Evolutionary conservation across 2,797 vertebrate genomes (phyloP).

Genomic region (Paratrypauchen microcephalus): DNA sequence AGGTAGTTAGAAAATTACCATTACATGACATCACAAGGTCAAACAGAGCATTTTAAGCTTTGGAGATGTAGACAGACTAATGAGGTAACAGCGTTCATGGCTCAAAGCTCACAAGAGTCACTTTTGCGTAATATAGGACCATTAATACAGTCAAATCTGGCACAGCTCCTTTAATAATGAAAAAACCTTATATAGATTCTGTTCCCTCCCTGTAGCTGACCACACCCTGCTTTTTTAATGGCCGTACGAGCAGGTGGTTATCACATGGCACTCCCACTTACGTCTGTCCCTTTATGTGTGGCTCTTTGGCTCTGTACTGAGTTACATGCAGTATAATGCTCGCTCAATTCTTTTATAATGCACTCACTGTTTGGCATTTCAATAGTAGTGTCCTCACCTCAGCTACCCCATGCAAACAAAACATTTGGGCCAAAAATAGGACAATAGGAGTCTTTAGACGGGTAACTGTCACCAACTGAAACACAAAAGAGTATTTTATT

Average conservation of each 20-base stretch:
- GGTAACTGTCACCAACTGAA: background rate
- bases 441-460: slow-evolving; percentile 2
- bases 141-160: too few relatives aligned
- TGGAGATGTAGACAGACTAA: too few relatives aligned
- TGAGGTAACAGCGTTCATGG: too few relatives aligned
- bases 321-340: slow-evolving; percentile 11
- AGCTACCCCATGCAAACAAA: background rate
- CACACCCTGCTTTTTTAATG: slow-evolving; percentile 15
- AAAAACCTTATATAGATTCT: background rate
- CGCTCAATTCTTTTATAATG: slow-evolving; percentile 8
- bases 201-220: background rate
- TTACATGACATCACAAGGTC: too few relatives aligned
- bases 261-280: slow-evolving; percentile 20
- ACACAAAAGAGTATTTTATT: background rate
- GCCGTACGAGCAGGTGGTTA: slow-evolving; percentile 8
- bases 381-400: background rate
- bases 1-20: too few relatives aligned
- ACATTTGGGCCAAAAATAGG: background rate
- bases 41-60: too few relatives aligned
- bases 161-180: background rate
- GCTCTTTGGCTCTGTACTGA: slow-evolving; percentile 19
- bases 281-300: slow-evolving; percentile 17
- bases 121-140: too few relatives aligned
- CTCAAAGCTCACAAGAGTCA: too few relatives aligned
- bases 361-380: background rate